Conservation (phyloP, 2,888 invertebrate genomes). For the Leptura quadrifasciata region DNA sequence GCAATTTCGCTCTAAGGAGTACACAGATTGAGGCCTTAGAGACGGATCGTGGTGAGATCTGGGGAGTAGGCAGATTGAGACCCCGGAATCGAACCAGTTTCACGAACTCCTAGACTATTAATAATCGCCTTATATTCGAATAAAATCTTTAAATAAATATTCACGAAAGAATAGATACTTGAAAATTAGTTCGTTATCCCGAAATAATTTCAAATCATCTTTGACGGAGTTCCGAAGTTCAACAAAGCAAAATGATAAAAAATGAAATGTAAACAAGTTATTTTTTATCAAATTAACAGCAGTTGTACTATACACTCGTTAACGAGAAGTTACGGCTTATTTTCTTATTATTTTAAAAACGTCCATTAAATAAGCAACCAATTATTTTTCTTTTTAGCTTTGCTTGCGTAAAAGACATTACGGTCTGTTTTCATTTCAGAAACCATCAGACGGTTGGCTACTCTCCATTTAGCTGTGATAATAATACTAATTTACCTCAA, state of each 20-base stretch:
- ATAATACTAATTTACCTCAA: not conserved
- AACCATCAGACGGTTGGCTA: constrained; percentile 7
- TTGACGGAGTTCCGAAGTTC: not conserved
- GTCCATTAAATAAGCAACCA: constrained; percentile 1
- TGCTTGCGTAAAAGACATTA: constrained; percentile 3
- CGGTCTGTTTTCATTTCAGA: not conserved
- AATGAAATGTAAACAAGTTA: not conserved
- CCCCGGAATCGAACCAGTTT: too few species aligned
- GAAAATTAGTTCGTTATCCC: not conserved
- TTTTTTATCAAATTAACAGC: not conserved
- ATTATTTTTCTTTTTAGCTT: not conserved
- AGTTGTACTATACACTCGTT: not conserved
- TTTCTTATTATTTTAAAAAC: not conserved
- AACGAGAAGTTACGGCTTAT: not conserved
- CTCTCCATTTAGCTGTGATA: not conserved
- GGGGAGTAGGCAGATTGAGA: too few species aligned
- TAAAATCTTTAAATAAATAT: too few species aligned
- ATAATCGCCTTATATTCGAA: too few species aligned
- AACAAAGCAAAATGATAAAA: not conserved
- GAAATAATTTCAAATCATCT: not conserved
- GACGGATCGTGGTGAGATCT: too few species aligned
- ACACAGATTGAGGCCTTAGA: too few species aligned
- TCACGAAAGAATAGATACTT: too few species aligned
- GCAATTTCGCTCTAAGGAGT: too few species aligned
- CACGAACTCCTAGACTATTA: too few species aligned